Conservation (phyloP, 2,113 vertebrate species). For the Tetrax tetrax region DNA sequence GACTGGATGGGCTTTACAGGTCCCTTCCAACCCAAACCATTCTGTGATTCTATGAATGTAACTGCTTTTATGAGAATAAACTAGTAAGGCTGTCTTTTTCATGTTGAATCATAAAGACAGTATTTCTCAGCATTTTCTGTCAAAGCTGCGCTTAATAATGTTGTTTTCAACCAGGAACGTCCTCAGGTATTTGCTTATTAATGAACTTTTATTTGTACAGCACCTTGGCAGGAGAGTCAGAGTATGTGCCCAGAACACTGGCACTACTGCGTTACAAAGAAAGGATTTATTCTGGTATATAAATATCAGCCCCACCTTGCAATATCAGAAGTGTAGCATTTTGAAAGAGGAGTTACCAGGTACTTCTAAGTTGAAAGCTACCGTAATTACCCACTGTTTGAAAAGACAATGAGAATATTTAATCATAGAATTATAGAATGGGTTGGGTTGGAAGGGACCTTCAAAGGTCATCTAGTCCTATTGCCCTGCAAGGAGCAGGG, state of each 20-base stretch:
- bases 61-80: neutral
- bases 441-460: no score
- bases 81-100: neutral
- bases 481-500: no score
- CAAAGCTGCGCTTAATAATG: neutral
- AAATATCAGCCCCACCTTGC: neutral
- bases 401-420: neutral
- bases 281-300: neutral
- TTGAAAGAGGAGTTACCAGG: neutral
- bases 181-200: neutral
- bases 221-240: neutral
- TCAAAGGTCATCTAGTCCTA: no score
- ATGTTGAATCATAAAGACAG: neutral
- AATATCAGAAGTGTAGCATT: neutral
- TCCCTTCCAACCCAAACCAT: no score
- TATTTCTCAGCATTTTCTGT: neutral
- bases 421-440: no score
- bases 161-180: neutral
- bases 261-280: neutral
- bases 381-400: neutral
- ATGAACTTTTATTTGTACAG: neutral
- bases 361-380: neutral
- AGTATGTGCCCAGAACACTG: neutral
- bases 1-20: no score
- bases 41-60: neutral